Base-by-base conservation (phyloP, 2,113 vertebrate species). In the Poeciliopsis turrubarensis region DNA sequence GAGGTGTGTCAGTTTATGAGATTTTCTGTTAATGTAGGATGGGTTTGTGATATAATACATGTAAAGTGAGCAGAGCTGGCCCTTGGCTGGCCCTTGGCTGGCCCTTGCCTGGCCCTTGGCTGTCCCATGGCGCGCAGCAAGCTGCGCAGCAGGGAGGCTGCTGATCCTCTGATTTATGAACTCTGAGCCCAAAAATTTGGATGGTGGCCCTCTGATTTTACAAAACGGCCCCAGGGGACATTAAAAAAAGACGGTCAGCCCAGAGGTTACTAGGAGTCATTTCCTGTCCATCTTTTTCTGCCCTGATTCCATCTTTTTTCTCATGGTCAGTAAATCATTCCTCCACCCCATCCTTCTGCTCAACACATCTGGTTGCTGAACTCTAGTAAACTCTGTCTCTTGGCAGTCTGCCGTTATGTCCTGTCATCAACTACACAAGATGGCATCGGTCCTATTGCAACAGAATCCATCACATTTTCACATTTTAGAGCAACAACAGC, bases 191-290 rank as follows among this genome's bases (percentile, higher is more conserved):
- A 8, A 60, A 7, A 30, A 81, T 68, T 74, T 19, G 73, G 64
- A 74, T 86, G 80, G 78, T 8, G 1, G 70, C 73, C 64, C 70
- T 63, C 8, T 63, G 26, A 78, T 82, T 74, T 14, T 77, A 57
- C 73, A 2, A 79, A 87, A 62, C 69, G 66, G 86, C 75, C 89
- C 89, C 85, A 68, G 1, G 73, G 82, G 84, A 78, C 19, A 1
- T 44, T 12, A 0, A 60, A 31, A 17, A 68, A 74, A 47, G 37
- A 77, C 47, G 57, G 34, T 78, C 15, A 71, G 57, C 60, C 73
- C 65, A 75, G 86, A 87, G 86, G 89, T 89, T 77, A 91, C 89
- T 87, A 17, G 77, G n/a, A 73, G 89, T 79, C 87, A 77, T 80
- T 77, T 47, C 44, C 44, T 47, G 17, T 17, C 80, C 29, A 22